These are phyloP conservation scores for Crax fasciolata DNA, from an alignment of 2,797 vertebrate genomes.

Conservation along the genomic window DNA sequence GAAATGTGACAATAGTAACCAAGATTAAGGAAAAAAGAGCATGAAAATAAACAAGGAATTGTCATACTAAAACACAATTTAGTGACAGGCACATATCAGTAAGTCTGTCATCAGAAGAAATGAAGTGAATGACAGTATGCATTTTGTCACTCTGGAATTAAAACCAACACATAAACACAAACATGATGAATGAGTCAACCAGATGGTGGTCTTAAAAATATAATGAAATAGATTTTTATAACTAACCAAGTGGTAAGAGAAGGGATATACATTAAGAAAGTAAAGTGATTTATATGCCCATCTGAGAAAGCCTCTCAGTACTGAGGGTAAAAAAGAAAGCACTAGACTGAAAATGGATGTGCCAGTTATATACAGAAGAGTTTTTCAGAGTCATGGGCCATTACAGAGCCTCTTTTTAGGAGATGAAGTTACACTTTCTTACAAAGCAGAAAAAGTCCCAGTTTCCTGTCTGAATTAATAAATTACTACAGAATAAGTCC, in stretches of 20 bases:
- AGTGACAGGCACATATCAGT: not conserved
- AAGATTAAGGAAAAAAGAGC: not conserved
- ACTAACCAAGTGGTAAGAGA: not conserved
- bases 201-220: not conserved
- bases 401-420: not conserved
- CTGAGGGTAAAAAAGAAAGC: not conserved
- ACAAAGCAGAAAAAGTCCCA: not conserved
- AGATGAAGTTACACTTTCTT: not conserved
- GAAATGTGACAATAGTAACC: not conserved
- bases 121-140: not conserved
- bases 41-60: not conserved
- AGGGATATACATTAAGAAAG: not conserved
- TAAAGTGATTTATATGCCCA: not conserved
- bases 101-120: not conserved
- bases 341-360: not conserved
- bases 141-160: not conserved
- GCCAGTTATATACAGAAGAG: not conserved
- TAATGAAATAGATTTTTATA: not conserved
- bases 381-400: not conserved
- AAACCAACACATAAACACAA: accelerated
- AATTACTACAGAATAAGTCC: not conserved
- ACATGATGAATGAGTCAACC: not conserved
- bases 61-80: accelerated
- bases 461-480: not conserved
- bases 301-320: not conserved